Evolutionary conservation across 2,113 vertebrate genomes (phyloP).

Genomic region (Actenoides hombroni): DNA sequence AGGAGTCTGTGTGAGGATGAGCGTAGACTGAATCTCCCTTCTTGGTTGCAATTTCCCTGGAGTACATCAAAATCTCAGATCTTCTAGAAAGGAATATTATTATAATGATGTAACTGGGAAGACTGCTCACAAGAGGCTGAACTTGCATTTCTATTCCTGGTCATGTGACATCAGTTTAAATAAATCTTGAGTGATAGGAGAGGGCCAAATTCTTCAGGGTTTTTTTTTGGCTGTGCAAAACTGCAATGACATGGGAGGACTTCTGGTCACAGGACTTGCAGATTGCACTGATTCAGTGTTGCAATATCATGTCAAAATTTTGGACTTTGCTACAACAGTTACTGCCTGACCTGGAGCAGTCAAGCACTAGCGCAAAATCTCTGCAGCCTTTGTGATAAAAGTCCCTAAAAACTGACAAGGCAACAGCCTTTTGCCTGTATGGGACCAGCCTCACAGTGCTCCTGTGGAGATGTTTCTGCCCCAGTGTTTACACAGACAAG

Average conservation of each 20-base stretch:
- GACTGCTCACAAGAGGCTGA: not conserved
- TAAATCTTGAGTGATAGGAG: not conserved
- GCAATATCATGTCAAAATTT: not conserved
- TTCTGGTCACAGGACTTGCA: not conserved
- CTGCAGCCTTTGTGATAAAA: not conserved
- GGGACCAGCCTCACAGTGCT: not conserved
- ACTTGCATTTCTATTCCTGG: not conserved
- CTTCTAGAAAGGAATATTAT: not conserved
- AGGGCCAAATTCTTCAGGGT: not conserved
- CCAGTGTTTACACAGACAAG: not conserved
- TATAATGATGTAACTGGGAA: not conserved
- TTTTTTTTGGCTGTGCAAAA: not conserved
- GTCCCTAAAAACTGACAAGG: not conserved
- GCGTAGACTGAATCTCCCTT: not conserved
- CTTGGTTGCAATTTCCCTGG: not conserved
- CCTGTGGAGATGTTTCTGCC: not conserved
- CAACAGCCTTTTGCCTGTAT: not conserved
- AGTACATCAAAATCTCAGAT: not conserved
- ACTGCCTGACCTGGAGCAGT: not conserved
- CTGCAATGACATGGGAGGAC: not conserved
- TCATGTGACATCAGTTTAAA: not conserved
- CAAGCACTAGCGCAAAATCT: not conserved
- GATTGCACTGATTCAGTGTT: not conserved
- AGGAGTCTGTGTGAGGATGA: not conserved
- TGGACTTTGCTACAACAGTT: not conserved